Conservation (phyloP, 2,888 invertebrate genomes). For the Calephelis perditalis region DNA sequence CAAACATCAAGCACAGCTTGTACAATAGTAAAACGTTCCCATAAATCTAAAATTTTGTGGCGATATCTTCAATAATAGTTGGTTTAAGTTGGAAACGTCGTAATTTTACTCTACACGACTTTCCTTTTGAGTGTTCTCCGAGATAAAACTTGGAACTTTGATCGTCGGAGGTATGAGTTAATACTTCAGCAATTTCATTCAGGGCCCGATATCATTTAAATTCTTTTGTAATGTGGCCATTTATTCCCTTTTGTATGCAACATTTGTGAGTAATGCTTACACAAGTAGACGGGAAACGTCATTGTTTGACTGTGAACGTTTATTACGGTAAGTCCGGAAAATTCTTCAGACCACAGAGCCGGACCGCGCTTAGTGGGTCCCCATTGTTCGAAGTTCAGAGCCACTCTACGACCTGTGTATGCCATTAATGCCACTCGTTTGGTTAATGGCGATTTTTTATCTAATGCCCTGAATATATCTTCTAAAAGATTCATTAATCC, state of each 20-base stretch:
- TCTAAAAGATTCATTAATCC: too few species aligned
- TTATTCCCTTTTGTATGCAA: slow-evolving; percentile 50
- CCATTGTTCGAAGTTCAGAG: slow-evolving; percentile 54
- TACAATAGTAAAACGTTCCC: background rate
- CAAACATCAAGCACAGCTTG: background rate
- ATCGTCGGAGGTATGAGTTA: slow-evolving; percentile 6
- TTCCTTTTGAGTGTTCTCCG: slow-evolving; percentile 1
- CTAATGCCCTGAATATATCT: too few species aligned
- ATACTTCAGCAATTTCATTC: slow-evolving; percentile 10
- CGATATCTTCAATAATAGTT: slow-evolving; percentile 10
- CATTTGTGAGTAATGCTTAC: slow-evolving; percentile 55
- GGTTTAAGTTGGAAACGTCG: slow-evolving; percentile 2
- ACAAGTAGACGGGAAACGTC: slow-evolving; percentile 57
- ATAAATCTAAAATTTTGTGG: slow-evolving; percentile 8
- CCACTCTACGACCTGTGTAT: slow-evolving; percentile 26
- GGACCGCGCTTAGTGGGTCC: slow-evolving; percentile 62
- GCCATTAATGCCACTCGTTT: slow-evolving; percentile 46
- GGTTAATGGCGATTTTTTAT: slow-evolving; percentile 40
- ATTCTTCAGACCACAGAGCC: slow-evolving; percentile 58
- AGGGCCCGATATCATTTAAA: background rate
- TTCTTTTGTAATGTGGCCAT: slow-evolving; percentile 26
- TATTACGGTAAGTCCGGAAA: slow-evolving; percentile 62
- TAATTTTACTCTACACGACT: slow-evolving; percentile 9
- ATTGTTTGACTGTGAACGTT: slow-evolving; percentile 66
- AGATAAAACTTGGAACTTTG: slow-evolving; percentile 9